Percentiles rank a stretch among this genome's conserved stretches.
Evolutionary conservation across 2,888 invertebrate species (phyloP).

Genomic region (Bombylius major): DNA sequence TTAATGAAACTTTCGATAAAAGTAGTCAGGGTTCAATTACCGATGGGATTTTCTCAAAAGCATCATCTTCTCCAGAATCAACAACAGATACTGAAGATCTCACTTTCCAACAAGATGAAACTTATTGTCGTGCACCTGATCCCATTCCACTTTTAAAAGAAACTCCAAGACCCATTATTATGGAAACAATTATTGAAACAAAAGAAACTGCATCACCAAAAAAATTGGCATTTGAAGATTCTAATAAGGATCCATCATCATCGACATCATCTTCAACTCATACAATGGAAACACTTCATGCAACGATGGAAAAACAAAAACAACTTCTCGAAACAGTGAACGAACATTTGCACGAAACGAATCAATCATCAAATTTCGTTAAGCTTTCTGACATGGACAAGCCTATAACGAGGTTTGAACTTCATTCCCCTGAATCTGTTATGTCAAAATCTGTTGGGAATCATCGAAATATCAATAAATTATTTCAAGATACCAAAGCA

Average conservation of each 20-base stretch:
- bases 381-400: slow-evolving; percentile 70
- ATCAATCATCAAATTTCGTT: slow-evolving; percentile 44
- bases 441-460: slow-evolving; percentile 35
- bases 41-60: slow-evolving; percentile 35
- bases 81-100: slow-evolving; percentile 36
- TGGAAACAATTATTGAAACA: slow-evolving; percentile 37
- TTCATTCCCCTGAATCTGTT: slow-evolving; percentile 31
- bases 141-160: slow-evolving; percentile 16
- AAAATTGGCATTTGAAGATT: slow-evolving; percentile 16
- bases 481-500: slow-evolving; percentile 38
- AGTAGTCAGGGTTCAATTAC: slow-evolving; percentile 36
- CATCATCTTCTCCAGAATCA: slow-evolving; percentile 33
- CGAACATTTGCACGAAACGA: slow-evolving; percentile 23
- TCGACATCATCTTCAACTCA: slow-evolving; percentile 18
- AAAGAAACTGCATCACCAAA: slow-evolving; percentile 36
- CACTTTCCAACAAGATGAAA: slow-evolving; percentile 36
- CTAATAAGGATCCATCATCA: slow-evolving; percentile 7
- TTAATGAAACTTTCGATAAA: slow-evolving; percentile 38
- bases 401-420: slow-evolving; percentile 41
- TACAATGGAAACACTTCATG: slow-evolving; percentile 31
- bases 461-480: slow-evolving; percentile 29
- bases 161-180: slow-evolving; percentile 28
- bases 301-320: slow-evolving; percentile 34
- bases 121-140: slow-evolving; percentile 15
- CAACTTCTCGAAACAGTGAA: slow-evolving; percentile 34